A percentile compares a stretch with the other conserved stretches of the same genome.
phyloP scores from a whole-genome alignment of 1,140 invertebrate genomes.

The Kradibia gibbosae region DNA sequence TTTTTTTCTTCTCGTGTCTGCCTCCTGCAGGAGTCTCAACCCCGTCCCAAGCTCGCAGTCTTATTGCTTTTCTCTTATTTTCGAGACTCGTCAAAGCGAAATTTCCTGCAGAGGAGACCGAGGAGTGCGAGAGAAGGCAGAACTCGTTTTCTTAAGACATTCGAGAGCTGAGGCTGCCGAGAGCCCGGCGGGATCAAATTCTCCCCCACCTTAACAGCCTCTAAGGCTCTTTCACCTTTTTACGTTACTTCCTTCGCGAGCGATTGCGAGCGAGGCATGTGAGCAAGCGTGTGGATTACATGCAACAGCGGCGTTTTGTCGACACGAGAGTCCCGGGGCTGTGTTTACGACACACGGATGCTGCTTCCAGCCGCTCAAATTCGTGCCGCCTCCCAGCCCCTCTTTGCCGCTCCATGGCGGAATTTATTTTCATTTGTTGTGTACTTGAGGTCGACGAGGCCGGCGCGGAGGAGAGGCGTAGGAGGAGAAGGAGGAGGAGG shows the following conservation, averaged over 20 bases:
- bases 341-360: conserved; percentile 8
- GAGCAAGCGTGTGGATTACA: conserved; percentile 1
- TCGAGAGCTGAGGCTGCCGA: conserved; percentile 12
- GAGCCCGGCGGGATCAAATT: conserved; percentile 16
- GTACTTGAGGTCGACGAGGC: too few species aligned
- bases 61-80: conserved; percentile 16
- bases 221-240: conserved; percentile 26
- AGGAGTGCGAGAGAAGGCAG: conserved; percentile 5
- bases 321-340: not conserved
- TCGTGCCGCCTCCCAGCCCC: too few species aligned
- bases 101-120: conserved; percentile 16
- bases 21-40: not conserved
- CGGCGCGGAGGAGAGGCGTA: too few species aligned
- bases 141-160: conserved; percentile 24
- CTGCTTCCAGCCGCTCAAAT: not conserved
- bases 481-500: not conserved
- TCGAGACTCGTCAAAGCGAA: conserved; percentile 22
- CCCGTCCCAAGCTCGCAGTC: not conserved
- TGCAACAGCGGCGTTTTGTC: not conserved
- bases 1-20: not conserved
- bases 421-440: too few species aligned
- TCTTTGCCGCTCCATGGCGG: too few species aligned
- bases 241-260: conserved; percentile 19
- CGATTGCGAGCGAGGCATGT: not conserved
- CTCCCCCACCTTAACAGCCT: not conserved